phyloP scores from a whole-genome alignment of 2,888 invertebrate species.

The Corythucha ciliata region DNA sequence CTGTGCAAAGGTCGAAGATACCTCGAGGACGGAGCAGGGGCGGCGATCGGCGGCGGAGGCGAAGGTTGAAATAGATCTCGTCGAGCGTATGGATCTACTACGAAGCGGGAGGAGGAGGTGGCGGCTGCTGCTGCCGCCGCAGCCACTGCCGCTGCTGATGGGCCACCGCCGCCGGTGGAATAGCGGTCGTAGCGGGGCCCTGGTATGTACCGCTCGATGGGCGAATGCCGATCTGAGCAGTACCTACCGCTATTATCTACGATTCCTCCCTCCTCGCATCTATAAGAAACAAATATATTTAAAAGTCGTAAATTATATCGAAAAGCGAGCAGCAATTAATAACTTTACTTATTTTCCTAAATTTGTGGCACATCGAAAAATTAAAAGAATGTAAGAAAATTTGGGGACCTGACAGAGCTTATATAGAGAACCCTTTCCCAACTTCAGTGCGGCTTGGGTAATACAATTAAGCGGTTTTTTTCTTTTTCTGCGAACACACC shows the following conservation, averaged over 20 bases:
- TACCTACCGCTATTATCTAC: conserved; percentile 28
- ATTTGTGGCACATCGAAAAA: too few species aligned
- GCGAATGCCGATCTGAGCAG: conserved; percentile 29
- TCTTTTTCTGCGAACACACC: too few species aligned
- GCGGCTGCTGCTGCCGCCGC: conserved; percentile 43
- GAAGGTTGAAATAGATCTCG: conserved; percentile 33
- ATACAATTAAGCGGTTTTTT: too few species aligned
- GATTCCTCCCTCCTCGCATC: conserved; percentile 29
- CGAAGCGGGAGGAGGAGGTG: conserved; percentile 37
- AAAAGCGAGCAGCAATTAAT: background rate
- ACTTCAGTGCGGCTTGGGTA: too few species aligned
- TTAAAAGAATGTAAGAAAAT: too few species aligned
- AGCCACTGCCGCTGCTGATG: conserved; percentile 59
- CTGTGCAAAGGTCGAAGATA: conserved; percentile 36
- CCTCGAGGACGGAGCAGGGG: conserved; percentile 37
- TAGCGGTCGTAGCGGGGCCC: conserved; percentile 44
- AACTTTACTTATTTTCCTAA: background rate
- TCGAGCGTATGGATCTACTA: conserved; percentile 39
- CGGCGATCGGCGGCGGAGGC: conserved; percentile 26
- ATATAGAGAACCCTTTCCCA: too few species aligned
- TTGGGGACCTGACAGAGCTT: too few species aligned
- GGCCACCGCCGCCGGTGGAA: too few species aligned
- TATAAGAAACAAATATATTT: conserved; percentile 26
- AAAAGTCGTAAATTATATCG: too few species aligned
- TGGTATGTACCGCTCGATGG: conserved; percentile 31